Evolutionary conservation across 2,888 invertebrate species (phyloP).

Genomic region (Troglohyphantes excavatus): DNA sequence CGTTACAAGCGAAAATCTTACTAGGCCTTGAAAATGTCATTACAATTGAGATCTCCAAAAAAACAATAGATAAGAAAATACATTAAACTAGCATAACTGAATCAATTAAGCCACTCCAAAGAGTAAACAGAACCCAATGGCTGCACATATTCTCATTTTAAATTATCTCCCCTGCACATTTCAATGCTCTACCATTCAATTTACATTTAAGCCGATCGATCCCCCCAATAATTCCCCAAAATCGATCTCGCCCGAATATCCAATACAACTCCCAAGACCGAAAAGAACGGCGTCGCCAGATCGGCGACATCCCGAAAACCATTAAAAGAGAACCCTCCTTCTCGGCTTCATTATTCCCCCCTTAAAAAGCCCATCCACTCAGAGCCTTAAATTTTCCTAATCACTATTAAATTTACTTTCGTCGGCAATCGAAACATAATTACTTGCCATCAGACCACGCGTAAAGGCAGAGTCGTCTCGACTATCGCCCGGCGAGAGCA

Average conservation of each 20-base stretch:
- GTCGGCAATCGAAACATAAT: slow-evolving; percentile 72
- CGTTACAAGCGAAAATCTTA: too few species aligned
- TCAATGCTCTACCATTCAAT: too few species aligned
- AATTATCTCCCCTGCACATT: too few species aligned
- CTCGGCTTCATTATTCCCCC: slow-evolving; percentile 20
- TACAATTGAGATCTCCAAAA: too few species aligned
- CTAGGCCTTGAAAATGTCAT: too few species aligned
- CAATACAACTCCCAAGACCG: not conserved
- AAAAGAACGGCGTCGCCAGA: slow-evolving; percentile 48
- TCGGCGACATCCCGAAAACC: slow-evolving; percentile 46
- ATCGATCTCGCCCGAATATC: not conserved
- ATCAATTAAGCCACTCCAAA: too few species aligned
- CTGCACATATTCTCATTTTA: too few species aligned
- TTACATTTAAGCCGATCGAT: slow-evolving; percentile 14
- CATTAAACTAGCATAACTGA: too few species aligned
- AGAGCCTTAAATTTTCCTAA: slow-evolving; percentile 66
- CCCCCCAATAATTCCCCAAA: not conserved
- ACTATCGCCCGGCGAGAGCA: slow-evolving; percentile 36
- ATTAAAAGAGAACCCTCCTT: slow-evolving; percentile 63
- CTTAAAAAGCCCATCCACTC: slow-evolving; percentile 58
- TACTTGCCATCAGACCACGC: slow-evolving; percentile 62
- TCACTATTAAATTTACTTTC: slow-evolving; percentile 78
- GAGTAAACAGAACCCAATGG: too few species aligned
- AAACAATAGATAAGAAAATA: too few species aligned
- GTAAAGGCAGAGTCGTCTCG: slow-evolving; percentile 15